Evolutionary conservation across 2,113 vertebrate genomes (phyloP), one percentile per base, ranked within the genome.

Genomic region (Thinocorus orbignyianus): DNA sequence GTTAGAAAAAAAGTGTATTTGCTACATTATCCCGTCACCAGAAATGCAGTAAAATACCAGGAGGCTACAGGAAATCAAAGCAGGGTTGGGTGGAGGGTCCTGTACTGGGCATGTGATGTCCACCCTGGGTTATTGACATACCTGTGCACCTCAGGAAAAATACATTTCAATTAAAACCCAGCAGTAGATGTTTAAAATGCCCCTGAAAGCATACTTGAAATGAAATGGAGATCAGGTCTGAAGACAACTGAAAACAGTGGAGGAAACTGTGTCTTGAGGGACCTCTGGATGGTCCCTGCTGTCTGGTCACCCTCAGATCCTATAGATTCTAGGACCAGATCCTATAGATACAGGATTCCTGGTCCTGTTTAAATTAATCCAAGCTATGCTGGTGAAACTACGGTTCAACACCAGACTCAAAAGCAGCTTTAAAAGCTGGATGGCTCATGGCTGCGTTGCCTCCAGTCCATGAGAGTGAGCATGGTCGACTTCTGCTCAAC

Each of bases 261-360:
- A n/a, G 57, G 51, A 17, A 57, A 16, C 10, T 49, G 7, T 7
- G 49, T 25, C 42, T 55, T 72, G 41, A 86, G 49, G 68, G 7
- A 71, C 17, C 65, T 60, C 57, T 74, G 62, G 28, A 6, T 48
- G 22, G 10, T 44, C 41, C 37, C 19, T 82, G 28, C 11, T 25
- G 23, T 64, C 17, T 44, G 13, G 1, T 17, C 68, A 12, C 48
- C 64, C 58, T 69, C 44, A 12, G 46, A 28, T 62, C 88, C 71
- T 3, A 0, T 1, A 28, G 25, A 42, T 61, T 4, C 17, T n/a
- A 41, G 78, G 33, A 31, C 28, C 44, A 51, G n/a, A n/a, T n/a
- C n/a, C n/a, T n/a, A n/a, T n/a, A n/a, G n/a, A n/a, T n/a, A n/a
- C n/a, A n/a, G n/a, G n/a, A 31, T 54, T 85, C 41, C 41, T 73